Base-by-base conservation (phyloP, 92 coral and sea anemone species). In the Chrysogorgia sp. region DNA sequence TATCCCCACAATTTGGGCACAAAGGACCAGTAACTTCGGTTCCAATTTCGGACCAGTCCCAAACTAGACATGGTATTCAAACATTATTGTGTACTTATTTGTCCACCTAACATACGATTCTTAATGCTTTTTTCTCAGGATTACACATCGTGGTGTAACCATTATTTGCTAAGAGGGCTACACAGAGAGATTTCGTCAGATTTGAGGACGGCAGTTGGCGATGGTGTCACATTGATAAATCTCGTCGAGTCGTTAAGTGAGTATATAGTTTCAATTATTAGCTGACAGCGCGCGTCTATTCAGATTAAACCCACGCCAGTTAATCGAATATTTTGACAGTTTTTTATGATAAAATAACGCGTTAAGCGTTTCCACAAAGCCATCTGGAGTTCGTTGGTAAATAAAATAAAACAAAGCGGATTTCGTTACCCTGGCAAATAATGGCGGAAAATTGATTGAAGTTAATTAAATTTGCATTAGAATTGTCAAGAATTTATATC, bases 121-220 rank as follows among this genome's bases (percentile, higher is more conserved):
- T 23, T 57, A 17, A 17, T 61, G 40, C 14, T 10, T 25, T 25
- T 26, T 61, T 31, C 67, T n/a, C 77, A 94, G 98, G 98, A 94
- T 41, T 88, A 87, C 81, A 91, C 97, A 10, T 76, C 79, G n/a
- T 94, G 98, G 98, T 82, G 87, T 7, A 94, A 94, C 57, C 75
- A 77, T 33, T 72, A 91, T 70, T 71, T 94, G 60, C 81, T 87
- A 79, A 89, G 87, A 53, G 96, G 92, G 30, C 86, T 84, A 34
- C 88, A 82, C 47, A 81, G 98, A 37, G 58, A 84, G 2, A 87
- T 94, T 67, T 53, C 92, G 37, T 28, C 78, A n/a, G 98, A 94
- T 66, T 86, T 94, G 67, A 85, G 98, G 10, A 92, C 90, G 48
- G 83, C 98, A 21, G 57, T 94, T 13, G 97, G 98, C 35, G 98